Evolutionary conservation across 2,888 invertebrate species (phyloP), one percentile per base, ranked within the genome.

Genomic region (Euproctis similis): DNA sequence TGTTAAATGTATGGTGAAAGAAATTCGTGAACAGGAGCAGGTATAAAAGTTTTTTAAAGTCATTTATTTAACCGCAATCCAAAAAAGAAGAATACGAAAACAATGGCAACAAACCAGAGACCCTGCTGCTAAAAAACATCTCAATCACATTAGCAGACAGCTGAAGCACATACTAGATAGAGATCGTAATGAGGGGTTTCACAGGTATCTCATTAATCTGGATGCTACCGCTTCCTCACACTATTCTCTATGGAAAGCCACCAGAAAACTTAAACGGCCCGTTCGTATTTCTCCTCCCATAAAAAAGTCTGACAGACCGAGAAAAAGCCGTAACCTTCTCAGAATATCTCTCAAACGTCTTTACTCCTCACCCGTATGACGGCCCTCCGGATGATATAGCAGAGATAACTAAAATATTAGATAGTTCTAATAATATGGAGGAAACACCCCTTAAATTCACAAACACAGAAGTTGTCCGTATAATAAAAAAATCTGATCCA

Each of bases 161-260:
- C n/a, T n/a, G n/a, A n/a, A n/a, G n/a, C n/a, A n/a, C n/a, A n/a
- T n/a, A n/a, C n/a, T n/a, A n/a, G n/a, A n/a, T n/a, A n/a, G n/a
- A n/a, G n/a, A n/a, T n/a, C n/a, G n/a, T n/a, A n/a, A n/a, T n/a
- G n/a, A n/a, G n/a, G n/a, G n/a, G n/a, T n/a, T n/a, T n/a, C n/a
- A n/a, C 18, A 29, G 26, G 23, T 18, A 29, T 24, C 27, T 12
- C 8, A 24, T 21, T 24, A 19, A 24, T 17, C 28, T 21, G 16
- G 4, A 22, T 33, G 21, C 28, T 16, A 28, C 26, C 17, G 28
- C 28, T 14, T 20, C 28, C 12, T 22, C 25, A 8, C 22, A 33
- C 11, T 28, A 33, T 14, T 33, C 28, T 2, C 11, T 33, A 26
- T 33, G 28, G 26, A 33, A 33, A 28, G 33, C 33, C 18, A 33